Percentiles rank a stretch among this genome's conserved stretches.
These are phyloP conservation scores for Daktulosphaira vitifoliae DNA, from an alignment of 1,140 invertebrate species.

Conservation along the genomic window DNA sequence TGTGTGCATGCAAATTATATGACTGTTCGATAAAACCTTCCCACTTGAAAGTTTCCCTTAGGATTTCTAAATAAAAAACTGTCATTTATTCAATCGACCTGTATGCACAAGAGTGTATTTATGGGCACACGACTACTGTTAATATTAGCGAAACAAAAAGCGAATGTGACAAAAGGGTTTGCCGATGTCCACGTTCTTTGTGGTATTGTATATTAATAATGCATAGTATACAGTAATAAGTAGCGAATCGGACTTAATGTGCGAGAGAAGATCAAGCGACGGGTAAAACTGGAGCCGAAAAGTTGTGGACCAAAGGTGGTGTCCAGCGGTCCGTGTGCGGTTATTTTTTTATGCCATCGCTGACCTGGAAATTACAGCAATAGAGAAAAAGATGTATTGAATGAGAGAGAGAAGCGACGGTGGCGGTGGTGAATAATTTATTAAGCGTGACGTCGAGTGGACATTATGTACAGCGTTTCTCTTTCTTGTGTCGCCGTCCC, in stretches of 20 bases:
- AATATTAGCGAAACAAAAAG: too few species aligned
- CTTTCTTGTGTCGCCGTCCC: constrained; percentile 31
- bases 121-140: too few species aligned
- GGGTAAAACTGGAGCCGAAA: not conserved
- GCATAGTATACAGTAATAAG: not conserved
- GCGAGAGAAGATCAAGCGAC: constrained; percentile 1
- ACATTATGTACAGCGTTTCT: constrained; percentile 35
- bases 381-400: not conserved
- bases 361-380: not conserved
- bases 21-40: too few species aligned
- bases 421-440: constrained; percentile 33
- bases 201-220: too few species aligned
- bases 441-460: constrained; percentile 35
- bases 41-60: too few species aligned
- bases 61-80: too few species aligned
- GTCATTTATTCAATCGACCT: too few species aligned
- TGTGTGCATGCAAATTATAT: too few species aligned
- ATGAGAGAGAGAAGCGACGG: not conserved
- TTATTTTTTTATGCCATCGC: constrained; percentile 12
- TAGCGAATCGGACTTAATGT: not conserved
- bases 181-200: too few species aligned
- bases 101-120: too few species aligned
- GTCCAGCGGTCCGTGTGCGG: not conserved
- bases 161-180: too few species aligned
- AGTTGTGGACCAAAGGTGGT: too few species aligned